Conservation (phyloP, 35 echinoderm and acorn worm species). For the Apostichopus californicus region DNA sequence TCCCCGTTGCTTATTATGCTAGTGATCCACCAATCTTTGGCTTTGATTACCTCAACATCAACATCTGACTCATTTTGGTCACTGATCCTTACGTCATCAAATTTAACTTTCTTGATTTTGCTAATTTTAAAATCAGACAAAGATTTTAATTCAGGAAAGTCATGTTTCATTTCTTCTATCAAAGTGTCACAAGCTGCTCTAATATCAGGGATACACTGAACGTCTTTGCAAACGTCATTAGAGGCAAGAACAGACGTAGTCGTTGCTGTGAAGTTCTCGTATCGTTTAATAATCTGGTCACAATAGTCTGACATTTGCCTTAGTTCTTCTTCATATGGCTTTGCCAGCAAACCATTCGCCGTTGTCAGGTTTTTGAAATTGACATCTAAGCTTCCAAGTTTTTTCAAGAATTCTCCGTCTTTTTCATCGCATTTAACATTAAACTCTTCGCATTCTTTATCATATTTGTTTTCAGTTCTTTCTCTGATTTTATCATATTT, state of each 20-base stretch:
- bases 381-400: too few relatives aligned
- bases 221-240: neutral
- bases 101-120: neutral
- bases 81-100: neutral
- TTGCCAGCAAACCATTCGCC: too few relatives aligned
- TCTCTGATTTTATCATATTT: too few relatives aligned
- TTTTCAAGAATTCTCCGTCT: too few relatives aligned
- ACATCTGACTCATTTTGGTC: too few relatives aligned
- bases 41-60: too few relatives aligned
- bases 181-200: neutral
- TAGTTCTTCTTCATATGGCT: neutral
- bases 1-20: too few relatives aligned
- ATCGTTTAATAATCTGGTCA: neutral
- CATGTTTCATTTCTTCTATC: neutral
- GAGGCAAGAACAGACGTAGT: neutral
- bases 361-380: too few relatives aligned
- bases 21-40: too few relatives aligned
- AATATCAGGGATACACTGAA: neutral
- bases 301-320: neutral
- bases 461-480: too few relatives aligned
- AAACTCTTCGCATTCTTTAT: too few relatives aligned
- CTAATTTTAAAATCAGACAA: neutral
- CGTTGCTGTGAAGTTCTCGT: slow-evolving; percentile 13
- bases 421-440: too few relatives aligned
- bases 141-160: neutral